Evolutionary conservation across 1,140 invertebrate species (phyloP).

Genomic region (Conus ventricosus): DNA sequence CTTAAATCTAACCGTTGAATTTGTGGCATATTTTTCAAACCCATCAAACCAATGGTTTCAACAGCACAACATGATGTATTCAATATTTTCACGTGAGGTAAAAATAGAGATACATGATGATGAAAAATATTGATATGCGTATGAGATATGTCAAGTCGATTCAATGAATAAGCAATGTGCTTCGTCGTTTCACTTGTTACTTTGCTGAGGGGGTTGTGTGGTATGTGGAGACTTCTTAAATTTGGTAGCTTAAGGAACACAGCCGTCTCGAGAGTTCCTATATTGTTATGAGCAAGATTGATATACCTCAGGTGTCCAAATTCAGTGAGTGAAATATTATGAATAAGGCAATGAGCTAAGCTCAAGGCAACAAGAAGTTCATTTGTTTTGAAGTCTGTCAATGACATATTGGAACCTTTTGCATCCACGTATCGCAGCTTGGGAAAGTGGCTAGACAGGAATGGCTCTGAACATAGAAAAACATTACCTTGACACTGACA

Average conservation of each 20-base stretch:
- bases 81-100: slow-evolving; percentile 20
- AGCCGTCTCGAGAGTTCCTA: not conserved
- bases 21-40: too few species aligned
- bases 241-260: slow-evolving; percentile 17
- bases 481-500: not conserved
- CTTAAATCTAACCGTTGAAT: too few species aligned
- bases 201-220: not conserved
- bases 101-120: slow-evolving; percentile 1
- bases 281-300: slow-evolving; percentile 28
- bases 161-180: not conserved
- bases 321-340: not conserved
- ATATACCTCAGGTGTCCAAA: not conserved
- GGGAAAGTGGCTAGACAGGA: not conserved
- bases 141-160: not conserved
- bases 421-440: not conserved
- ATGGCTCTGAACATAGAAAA: not conserved
- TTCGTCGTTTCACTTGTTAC: not conserved
- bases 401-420: not conserved
- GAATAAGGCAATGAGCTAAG: not conserved
- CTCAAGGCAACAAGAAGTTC: not conserved
- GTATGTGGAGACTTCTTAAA: slow-evolving; percentile 20
- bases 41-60: not conserved
- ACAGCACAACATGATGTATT: not conserved
- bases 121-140: slow-evolving; percentile 9
- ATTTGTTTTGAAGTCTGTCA: not conserved